phyloP scores from a whole-genome alignment of 2,797 vertebrate species.

The Picus viridis region DNA sequence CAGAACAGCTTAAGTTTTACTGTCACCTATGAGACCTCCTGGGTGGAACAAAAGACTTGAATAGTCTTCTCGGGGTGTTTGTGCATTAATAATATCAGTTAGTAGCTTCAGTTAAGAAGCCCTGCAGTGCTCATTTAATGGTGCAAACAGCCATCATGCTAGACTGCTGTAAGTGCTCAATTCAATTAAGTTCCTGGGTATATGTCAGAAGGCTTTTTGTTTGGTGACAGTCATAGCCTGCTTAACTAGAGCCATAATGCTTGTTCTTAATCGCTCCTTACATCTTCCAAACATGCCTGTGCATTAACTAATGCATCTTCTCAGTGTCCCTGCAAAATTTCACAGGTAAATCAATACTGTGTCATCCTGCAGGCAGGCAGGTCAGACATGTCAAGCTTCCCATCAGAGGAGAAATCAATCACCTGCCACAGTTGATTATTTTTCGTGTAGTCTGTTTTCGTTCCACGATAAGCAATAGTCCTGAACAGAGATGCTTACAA shows the following conservation, averaged over 20 bases:
- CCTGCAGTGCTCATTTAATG: conserved; percentile 26
- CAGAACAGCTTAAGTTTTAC: background rate
- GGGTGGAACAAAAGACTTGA: background rate
- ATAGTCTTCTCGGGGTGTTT: background rate
- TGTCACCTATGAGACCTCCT: conserved; percentile 11
- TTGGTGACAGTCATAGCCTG: conserved; percentile 2
- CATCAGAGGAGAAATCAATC: conserved; percentile 44
- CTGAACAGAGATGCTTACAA: background rate
- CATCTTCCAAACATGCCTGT: conserved; percentile 14
- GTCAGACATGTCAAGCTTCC: conserved; percentile 34
- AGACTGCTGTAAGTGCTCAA: background rate
- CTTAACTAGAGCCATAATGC: conserved; percentile 23
- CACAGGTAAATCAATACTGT: conserved; percentile 45
- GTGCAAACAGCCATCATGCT: conserved; percentile 13
- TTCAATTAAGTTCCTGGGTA: conserved; percentile 39
- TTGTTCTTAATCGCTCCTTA: conserved; percentile 23
- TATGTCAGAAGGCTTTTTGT: conserved; percentile 15
- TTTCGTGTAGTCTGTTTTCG: conserved; percentile 45
- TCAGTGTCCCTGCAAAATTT: conserved; percentile 9
- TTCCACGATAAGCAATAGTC: background rate
- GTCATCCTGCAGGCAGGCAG: conserved; percentile 31
- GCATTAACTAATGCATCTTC: conserved; percentile 22
- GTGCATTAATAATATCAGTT: conserved; percentile 7
- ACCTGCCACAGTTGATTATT: conserved; percentile 20
- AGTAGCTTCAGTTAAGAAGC: background rate